Evolutionary conservation across 2,888 invertebrate genomes (phyloP).

Genomic region (Cactoblastis cactorum): DNA sequence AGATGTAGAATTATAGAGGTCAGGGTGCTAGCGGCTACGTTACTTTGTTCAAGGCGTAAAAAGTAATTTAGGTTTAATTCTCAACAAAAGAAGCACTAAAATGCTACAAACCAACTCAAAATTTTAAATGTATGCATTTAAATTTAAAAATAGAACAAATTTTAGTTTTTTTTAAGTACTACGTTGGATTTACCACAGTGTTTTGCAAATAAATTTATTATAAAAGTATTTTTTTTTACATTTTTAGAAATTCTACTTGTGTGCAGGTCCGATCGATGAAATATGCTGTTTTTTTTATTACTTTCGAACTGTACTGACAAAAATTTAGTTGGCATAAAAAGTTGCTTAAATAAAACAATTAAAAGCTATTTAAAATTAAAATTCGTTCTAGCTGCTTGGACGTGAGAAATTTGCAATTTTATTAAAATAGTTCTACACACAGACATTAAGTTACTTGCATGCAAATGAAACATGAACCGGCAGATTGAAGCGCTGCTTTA

Average conservation of each 20-base stretch:
- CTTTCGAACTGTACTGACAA: neutral
- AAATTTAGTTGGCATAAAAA: no score
- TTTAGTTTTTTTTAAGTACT: no score
- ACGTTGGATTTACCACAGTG: no score
- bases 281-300: no score
- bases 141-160: no score
- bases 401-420: slow-evolving; percentile 9
- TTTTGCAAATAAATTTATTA: no score
- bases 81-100: no score
- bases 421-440: slow-evolving; percentile 10
- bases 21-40: neutral
- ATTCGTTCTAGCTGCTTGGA: neutral
- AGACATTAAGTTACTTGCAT: slow-evolving; percentile 1
- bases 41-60: neutral
- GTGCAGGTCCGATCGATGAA: no score
- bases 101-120: no score
- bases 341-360: neutral
- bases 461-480: slow-evolving; percentile 8
- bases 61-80: neutral
- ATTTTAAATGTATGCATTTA: no score
- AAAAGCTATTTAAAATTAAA: neutral
- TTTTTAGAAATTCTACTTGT: no score
- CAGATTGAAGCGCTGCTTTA: neutral
- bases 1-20: neutral
- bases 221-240: no score